A percentile compares a stretch with the other conserved stretches of the same genome.
Evolutionary conservation across 2,888 invertebrate species (phyloP).

Genomic region (Crossocerus cetratus): DNA sequence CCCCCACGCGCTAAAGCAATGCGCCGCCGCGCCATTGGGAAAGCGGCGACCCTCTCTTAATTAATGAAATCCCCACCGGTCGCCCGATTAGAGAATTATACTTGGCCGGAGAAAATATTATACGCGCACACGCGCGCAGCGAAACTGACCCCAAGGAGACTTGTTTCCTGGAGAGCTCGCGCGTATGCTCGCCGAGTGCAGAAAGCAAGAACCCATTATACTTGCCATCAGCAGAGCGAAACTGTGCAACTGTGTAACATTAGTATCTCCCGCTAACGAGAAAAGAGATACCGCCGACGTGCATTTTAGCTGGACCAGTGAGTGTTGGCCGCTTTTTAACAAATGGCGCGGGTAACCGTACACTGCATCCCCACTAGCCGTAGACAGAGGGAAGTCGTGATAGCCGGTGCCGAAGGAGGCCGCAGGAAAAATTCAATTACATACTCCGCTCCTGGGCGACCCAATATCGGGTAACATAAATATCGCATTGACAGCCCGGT

Average conservation of each 20-base stretch:
- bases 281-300: too few species aligned
- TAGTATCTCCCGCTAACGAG: too few species aligned
- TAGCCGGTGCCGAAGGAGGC: slow-evolving; percentile 3
- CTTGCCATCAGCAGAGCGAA: too few species aligned
- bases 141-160: too few species aligned
- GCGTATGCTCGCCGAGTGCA: too few species aligned
- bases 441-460: slow-evolving; percentile 69
- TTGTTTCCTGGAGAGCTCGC: too few species aligned
- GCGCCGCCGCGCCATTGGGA: slow-evolving; percentile 3
- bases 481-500: slow-evolving; percentile 73
- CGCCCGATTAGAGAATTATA: slow-evolving; percentile 30
- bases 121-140: too few species aligned
- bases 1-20: slow-evolving; percentile 11
- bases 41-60: slow-evolving; percentile 27
- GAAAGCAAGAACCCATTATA: too few species aligned
- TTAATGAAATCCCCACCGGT: slow-evolving; percentile 37
- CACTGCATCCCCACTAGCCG: background rate
- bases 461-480: slow-evolving; percentile 74
- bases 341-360: too few species aligned
- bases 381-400: slow-evolving; percentile 11
- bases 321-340: too few species aligned
- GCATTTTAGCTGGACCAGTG: too few species aligned
- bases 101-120: background rate
- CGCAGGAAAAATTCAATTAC: slow-evolving; percentile 73
- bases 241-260: too few species aligned